phyloP scores from a whole-genome alignment of 1,140 invertebrate genomes.

The Drosophila baimaii region DNA sequence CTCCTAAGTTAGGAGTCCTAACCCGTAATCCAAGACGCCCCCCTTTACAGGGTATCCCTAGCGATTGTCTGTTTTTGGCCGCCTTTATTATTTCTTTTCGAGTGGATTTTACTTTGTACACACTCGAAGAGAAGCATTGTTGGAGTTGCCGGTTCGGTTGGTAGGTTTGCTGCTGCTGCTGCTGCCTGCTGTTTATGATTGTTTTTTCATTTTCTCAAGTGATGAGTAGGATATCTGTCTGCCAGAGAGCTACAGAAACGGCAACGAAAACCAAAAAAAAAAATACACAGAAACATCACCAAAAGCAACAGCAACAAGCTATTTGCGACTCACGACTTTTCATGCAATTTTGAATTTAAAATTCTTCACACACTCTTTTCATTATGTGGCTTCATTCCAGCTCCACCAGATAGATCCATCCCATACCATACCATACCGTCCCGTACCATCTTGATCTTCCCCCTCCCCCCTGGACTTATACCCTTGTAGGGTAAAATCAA shows the following conservation, averaged over 20 bases:
- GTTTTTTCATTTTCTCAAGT: slow-evolving; percentile 83
- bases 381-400: slow-evolving; percentile 75
- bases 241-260: slow-evolving; percentile 38
- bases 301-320: slow-evolving; percentile 67
- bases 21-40: not conserved
- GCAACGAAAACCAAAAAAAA: slow-evolving; percentile 30
- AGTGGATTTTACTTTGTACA: slow-evolving; percentile 77
- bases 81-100: slow-evolving; percentile 61
- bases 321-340: slow-evolving; percentile 83
- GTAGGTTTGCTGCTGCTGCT: slow-evolving; percentile 27
- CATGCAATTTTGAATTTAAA: slow-evolving; percentile 83
- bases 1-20: too few relatives aligned
- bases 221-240: slow-evolving; percentile 82
- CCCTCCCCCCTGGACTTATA: not conserved
- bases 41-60: slow-evolving; percentile 15
- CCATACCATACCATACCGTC: not conserved
- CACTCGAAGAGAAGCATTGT: slow-evolving; percentile 65
- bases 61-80: slow-evolving; percentile 50
- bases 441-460: not conserved
- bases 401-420: slow-evolving; percentile 27
- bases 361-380: slow-evolving; percentile 83
- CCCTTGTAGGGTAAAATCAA: slow-evolving; percentile 51
- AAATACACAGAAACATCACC: slow-evolving; percentile 17
- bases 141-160: slow-evolving; percentile 41
- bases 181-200: slow-evolving; percentile 78